Percentiles rank a stretch among this genome's conserved stretches.
Evolutionary conservation across 2,888 invertebrate genomes (phyloP).

Genomic region (Netelia melanura): DNA sequence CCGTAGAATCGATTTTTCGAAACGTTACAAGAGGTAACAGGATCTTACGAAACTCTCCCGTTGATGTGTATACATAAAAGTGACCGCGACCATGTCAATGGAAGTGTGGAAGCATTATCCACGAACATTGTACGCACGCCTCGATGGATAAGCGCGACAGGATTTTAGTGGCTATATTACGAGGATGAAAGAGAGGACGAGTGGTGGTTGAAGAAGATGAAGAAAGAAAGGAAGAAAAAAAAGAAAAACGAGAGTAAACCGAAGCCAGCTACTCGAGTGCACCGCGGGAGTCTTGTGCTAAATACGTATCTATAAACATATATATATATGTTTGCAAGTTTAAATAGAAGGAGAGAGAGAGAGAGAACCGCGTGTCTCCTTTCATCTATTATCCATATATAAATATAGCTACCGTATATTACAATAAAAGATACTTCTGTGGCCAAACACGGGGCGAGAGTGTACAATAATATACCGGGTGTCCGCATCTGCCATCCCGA

Average conservation of each 20-base stretch:
- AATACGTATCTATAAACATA: slow-evolving; percentile 18
- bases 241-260: slow-evolving; percentile 55
- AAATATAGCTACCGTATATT: slow-evolving; percentile 67
- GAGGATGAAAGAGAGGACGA: slow-evolving; percentile 42
- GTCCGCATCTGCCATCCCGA: slow-evolving; percentile 81
- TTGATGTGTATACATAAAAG: slow-evolving; percentile 18
- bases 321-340: slow-evolving; percentile 47
- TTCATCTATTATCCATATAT: slow-evolving; percentile 68
- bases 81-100: slow-evolving; percentile 51
- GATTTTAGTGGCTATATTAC: slow-evolving; percentile 62
- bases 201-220: slow-evolving; percentile 49
- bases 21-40: slow-evolving; percentile 49
- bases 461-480: slow-evolving; percentile 77
- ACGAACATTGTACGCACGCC: slow-evolving; percentile 37
- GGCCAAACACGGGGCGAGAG: slow-evolving; percentile 81
- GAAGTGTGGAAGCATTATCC: slow-evolving; percentile 25
- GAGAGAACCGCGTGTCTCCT: slow-evolving; percentile 74
- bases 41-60: slow-evolving; percentile 14
- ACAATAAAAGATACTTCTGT: slow-evolving; percentile 83
- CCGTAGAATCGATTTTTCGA: slow-evolving; percentile 62
- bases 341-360: slow-evolving; percentile 49
- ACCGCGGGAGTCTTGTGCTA: slow-evolving; percentile 58
- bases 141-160: slow-evolving; percentile 51
- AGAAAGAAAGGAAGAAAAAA: slow-evolving; percentile 29
- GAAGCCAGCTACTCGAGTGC: slow-evolving; percentile 59